phyloP scores from a whole-genome alignment of 2,888 invertebrate species.

The Periphyllus acericola region DNA sequence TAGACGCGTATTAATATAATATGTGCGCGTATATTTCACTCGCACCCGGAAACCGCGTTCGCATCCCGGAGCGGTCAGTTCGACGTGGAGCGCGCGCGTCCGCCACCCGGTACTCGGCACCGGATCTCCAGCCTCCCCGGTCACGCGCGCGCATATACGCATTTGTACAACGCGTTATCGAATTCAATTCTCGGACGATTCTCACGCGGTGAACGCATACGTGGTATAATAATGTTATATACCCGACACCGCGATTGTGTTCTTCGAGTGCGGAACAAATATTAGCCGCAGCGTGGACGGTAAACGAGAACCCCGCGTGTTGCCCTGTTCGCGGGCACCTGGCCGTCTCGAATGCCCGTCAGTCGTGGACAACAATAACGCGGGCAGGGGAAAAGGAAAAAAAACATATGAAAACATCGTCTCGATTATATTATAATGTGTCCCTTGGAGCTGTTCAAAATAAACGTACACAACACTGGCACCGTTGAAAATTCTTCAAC shows the following conservation, averaged over 20 bases:
- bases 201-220: neutral
- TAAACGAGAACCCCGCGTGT: neutral
- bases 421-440: neutral
- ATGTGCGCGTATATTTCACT: no score
- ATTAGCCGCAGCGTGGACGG: neutral
- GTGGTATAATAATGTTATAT: neutral
- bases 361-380: neutral
- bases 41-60: slow-evolving; percentile 23
- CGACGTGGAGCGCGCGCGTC: neutral
- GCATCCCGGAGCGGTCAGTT: neutral
- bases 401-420: neutral
- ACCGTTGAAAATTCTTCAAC: slow-evolving; percentile 21
- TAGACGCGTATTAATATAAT: no score
- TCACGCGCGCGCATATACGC: neutral
- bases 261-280: slow-evolving; percentile 12
- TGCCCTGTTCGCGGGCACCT: neutral
- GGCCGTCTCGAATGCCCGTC: neutral
- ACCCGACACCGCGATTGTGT: neutral
- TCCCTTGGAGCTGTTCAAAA: neutral
- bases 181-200: neutral
- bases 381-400: neutral
- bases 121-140: neutral
- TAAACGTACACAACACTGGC: neutral
- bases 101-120: slow-evolving; percentile 6
- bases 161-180: neutral